Percentiles rank a stretch among this genome's conserved stretches.
Conservation (phyloP, 2,888 invertebrate genomes). For the Trachelus tabidus region DNA sequence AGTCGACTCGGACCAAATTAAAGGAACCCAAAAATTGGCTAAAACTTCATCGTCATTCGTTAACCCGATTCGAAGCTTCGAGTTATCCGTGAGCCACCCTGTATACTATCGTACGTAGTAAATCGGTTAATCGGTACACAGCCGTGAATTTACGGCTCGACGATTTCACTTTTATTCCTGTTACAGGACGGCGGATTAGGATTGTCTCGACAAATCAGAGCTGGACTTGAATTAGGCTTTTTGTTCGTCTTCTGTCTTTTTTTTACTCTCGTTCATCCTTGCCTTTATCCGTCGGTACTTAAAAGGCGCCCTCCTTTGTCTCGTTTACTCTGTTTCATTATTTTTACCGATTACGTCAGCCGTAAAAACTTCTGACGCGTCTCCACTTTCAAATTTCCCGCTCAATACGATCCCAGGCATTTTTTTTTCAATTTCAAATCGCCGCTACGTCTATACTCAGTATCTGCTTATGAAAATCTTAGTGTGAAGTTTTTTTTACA, state of each 20-base stretch:
- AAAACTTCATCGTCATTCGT: background rate
- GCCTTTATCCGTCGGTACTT: slow-evolving; percentile 2
- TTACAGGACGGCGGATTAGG: background rate
- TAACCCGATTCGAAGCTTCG: background rate
- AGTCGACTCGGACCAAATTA: background rate
- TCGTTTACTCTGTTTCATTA: slow-evolving; percentile 3
- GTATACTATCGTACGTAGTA: background rate
- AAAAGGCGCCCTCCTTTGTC: slow-evolving; percentile 1
- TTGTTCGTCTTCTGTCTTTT: background rate
- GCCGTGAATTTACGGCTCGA: background rate
- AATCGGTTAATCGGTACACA: background rate
- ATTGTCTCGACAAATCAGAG: slow-evolving; percentile 4
- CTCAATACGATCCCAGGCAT: background rate
- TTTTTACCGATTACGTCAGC: background rate
- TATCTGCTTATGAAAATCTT: background rate
- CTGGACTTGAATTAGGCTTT: slow-evolving; percentile 9
- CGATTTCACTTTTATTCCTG: background rate
- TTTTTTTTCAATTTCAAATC: background rate
- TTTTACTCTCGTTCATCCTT: slow-evolving; percentile 11
- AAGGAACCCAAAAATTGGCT: accelerated
- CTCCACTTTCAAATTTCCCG: background rate
- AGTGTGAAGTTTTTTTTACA: background rate
- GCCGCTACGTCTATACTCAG: background rate
- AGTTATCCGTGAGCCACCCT: background rate
- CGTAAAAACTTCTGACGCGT: background rate